A percentile compares a stretch with the other conserved stretches of the same genome.
These are phyloP conservation scores for Barypeithes pellucidus DNA, from an alignment of 2,888 invertebrate genomes.

Conservation along the genomic window DNA sequence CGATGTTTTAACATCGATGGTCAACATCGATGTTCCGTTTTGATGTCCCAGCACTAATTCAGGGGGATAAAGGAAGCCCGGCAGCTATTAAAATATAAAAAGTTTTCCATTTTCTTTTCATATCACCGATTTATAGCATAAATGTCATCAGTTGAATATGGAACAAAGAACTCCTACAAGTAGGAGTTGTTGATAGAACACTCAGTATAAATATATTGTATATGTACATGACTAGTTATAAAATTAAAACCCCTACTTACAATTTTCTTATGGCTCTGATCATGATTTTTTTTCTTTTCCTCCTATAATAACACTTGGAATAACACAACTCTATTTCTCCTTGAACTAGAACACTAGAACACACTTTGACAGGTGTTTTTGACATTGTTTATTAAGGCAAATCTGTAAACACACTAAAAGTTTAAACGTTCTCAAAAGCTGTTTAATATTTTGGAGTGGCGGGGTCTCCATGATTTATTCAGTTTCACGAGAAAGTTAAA, in stretches of 20 bases:
- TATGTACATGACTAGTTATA: too few relatives aligned
- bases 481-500: conserved; percentile 16
- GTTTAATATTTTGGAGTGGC: conserved; percentile 28
- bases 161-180: too few relatives aligned
- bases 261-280: conserved; percentile 49
- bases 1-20: too few relatives aligned
- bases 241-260: conserved; percentile 57
- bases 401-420: conserved; percentile 36
- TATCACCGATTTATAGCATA: too few relatives aligned
- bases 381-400: conserved; percentile 54
- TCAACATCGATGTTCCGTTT: too few relatives aligned
- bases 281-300: conserved; percentile 54
- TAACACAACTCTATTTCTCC: conserved; percentile 56
- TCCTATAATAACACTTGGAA: conserved; percentile 30
- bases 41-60: too few relatives aligned
- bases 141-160: too few relatives aligned
- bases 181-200: too few relatives aligned
- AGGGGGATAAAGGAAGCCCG: too few relatives aligned
- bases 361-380: conserved; percentile 57
- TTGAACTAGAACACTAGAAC: conserved; percentile 52
- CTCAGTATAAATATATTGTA: too few relatives aligned
- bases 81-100: too few relatives aligned
- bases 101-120: too few relatives aligned
- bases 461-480: conserved; percentile 35
- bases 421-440: conserved; percentile 30